Evolutionary conservation across 2,113 vertebrate genomes (phyloP), one percentile per base, ranked within the genome.

Genomic region (Harpagus bidentatus): DNA sequence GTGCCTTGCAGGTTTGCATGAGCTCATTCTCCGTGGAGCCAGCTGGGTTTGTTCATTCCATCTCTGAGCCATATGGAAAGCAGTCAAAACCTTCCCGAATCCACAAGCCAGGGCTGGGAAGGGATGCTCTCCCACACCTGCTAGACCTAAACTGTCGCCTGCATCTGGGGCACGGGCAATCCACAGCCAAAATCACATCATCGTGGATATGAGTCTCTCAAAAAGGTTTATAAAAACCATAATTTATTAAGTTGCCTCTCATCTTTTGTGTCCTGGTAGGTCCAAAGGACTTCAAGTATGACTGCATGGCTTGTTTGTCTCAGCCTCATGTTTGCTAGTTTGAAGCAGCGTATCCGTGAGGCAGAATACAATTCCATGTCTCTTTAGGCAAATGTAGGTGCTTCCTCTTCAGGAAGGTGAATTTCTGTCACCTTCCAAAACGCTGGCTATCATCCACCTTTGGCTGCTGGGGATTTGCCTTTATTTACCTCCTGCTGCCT

Each of bases 401-500:
- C 29, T 76, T 91, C 29, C 34, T 82, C 40, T 67, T 85, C 53
- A 80, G 66, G 26, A 65, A 79, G 6, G 34, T 67, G 61, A 67
- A 40, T 84, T 59, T 61, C 42, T 59, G 14, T 42, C 52, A 26
- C 56, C 69, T 91, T 91, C 72, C 31, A 77, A 74, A 96, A 76
- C 2, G 1, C 11, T 70, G 1, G 0, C 16, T 72, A 13, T 79
- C n/a, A 59, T 52, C 45, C 6, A 0, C 29, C 36, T 94, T 78
- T 71, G 52, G 6, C 53, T 69, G 40, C 38, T 66, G 47, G 16
- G 23, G 32, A 71, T 89, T 88, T 94, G 23, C 34, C 48, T 92
- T 77, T 86, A 28, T 79, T 85, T 95, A n/a, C 40, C 29, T 53
- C 48, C 22, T 63, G 8, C 14, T 82, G 43, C 42, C 47, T 73